Evolutionary conservation across 2,113 vertebrate genomes (phyloP).

Genomic region (Anoplopoma fimbria): DNA sequence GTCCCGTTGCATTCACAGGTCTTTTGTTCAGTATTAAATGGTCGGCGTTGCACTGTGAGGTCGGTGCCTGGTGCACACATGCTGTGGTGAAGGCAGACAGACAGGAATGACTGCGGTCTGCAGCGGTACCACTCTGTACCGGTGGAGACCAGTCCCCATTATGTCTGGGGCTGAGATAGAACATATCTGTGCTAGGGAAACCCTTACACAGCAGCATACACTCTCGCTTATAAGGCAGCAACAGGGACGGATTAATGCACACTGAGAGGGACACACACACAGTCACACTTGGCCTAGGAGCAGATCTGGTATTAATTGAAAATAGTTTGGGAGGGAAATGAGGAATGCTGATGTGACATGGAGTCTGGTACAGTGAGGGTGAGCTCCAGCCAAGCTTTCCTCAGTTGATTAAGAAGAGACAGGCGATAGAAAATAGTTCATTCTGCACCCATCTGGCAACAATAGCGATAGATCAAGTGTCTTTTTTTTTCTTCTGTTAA

Average conservation of each 20-base stretch:
- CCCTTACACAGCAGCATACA: slow-evolving; percentile 53
- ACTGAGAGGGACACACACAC: slow-evolving; percentile 6
- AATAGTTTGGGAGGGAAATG: slow-evolving; percentile 34
- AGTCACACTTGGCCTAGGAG: slow-evolving; percentile 33
- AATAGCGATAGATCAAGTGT: slow-evolving; percentile 1
- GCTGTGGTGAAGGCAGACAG: slow-evolving; percentile 49
- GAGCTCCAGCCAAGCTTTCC: slow-evolving; percentile 52
- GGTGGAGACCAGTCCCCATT: slow-evolving; percentile 60
- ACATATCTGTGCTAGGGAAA: slow-evolving; percentile 52
- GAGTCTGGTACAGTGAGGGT: slow-evolving; percentile 47
- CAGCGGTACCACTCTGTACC: slow-evolving; percentile 75
- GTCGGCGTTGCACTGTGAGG: slow-evolving; percentile 27
- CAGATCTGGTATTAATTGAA: slow-evolving; percentile 56
- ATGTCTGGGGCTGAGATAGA: slow-evolving; percentile 61
- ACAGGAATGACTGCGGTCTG: slow-evolving; percentile 70
- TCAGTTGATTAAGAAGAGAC: slow-evolving; percentile 59
- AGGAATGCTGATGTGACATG: slow-evolving; percentile 67
- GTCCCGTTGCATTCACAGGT: slow-evolving; percentile 44
- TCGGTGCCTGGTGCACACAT: slow-evolving; percentile 71
- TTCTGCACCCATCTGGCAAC: slow-evolving; percentile 40
- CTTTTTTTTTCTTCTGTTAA: not conserved
- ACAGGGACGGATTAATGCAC: not conserved
- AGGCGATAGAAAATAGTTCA: slow-evolving; percentile 64
- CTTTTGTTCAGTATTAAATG: slow-evolving; percentile 53
- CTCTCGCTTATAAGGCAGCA: slow-evolving; percentile 24